Evolutionary conservation across 2,888 invertebrate genomes (phyloP), one percentile per base, ranked within the genome.

Genomic region (Acronicta aceris): DNA sequence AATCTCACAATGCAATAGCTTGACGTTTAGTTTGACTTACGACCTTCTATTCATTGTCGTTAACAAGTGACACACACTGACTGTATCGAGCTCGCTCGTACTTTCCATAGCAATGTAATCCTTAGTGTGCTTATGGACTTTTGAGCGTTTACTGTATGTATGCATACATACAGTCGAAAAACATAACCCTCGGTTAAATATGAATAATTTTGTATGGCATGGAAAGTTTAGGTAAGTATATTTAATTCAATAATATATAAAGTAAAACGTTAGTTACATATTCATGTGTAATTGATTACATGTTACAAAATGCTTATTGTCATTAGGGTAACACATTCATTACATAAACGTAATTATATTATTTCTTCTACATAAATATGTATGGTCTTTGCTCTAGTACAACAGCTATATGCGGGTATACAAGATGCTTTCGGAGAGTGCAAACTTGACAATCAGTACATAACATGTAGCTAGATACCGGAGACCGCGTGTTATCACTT

Each of bases 301-400:
- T 81, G 83, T 84, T 86, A 88, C 84, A 89, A 85, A 89, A 89
- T 88, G 86, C 86, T 93, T 92, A 93, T 92, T 92, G 92, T 93
- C 93, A 88, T 87, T 84, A 87, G 70, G 84, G 82, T 86, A 86
- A 86, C 83, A 84, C 71, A 79, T 71, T 78, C 50, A 76, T 72
- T 66, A 62, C 54, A 68, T 69, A 63, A 52, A 50, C 17, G 59
- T 51, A 70, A 64, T 59, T 64, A 67, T 49, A 65, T 57, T 49
- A 58, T 50, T 72, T 69, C 59, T 61, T 74, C 72, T 75, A 78
- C 71, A 74, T 72, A 71, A 65, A 71, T 72, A 71, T 76, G 65
- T 65, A n/a, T n/a, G n/a, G 56, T 68, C 57, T 57, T 61, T 64
- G 73, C 50, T 56, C 61, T 74, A 71, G 53, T 74, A 75, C 72